Evolutionary conservation across 2,888 invertebrate genomes (phyloP).

Genomic region (Brenthis daphne): DNA sequence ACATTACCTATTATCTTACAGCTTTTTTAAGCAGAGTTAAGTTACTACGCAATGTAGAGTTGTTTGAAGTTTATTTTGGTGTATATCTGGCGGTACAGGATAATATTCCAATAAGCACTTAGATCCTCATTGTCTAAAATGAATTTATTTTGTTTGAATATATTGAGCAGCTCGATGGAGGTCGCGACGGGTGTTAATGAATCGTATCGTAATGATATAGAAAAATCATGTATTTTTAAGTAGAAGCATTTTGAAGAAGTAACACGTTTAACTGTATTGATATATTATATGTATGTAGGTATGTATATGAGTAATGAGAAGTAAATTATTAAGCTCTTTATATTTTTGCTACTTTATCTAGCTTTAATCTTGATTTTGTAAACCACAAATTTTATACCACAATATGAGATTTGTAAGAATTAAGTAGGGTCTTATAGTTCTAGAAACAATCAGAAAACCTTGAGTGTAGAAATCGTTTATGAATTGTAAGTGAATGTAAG

Average conservation of each 20-base stretch:
- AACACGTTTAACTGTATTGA: too few species aligned
- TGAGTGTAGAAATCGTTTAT: slow-evolving; percentile 30
- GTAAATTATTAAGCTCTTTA: too few species aligned
- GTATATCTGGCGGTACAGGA: slow-evolving; percentile 44
- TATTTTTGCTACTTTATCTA: too few species aligned
- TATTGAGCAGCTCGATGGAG: slow-evolving; percentile 59
- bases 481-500: slow-evolving; percentile 37
- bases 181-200: slow-evolving; percentile 65
- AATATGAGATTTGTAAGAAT: slow-evolving; percentile 24
- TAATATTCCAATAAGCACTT: slow-evolving; percentile 66
- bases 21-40: neutral
- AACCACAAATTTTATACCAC: neutral
- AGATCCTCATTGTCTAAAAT: slow-evolving; percentile 72
- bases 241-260: neutral
- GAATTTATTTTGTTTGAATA: slow-evolving; percentile 75
- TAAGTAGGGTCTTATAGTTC: slow-evolving; percentile 15
- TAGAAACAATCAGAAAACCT: slow-evolving; percentile 30
- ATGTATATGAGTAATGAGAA: too few species aligned
- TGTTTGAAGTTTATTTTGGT: slow-evolving; percentile 25
- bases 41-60: slow-evolving; percentile 46
- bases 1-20: slow-evolving; percentile 39
- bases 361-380: neutral
- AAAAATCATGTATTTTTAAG: slow-evolving; percentile 15
- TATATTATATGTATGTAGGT: too few species aligned
- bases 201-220: slow-evolving; percentile 26